phyloP scores from a whole-genome alignment of 2,888 invertebrate species.

The Meghimatium bilineatum region DNA sequence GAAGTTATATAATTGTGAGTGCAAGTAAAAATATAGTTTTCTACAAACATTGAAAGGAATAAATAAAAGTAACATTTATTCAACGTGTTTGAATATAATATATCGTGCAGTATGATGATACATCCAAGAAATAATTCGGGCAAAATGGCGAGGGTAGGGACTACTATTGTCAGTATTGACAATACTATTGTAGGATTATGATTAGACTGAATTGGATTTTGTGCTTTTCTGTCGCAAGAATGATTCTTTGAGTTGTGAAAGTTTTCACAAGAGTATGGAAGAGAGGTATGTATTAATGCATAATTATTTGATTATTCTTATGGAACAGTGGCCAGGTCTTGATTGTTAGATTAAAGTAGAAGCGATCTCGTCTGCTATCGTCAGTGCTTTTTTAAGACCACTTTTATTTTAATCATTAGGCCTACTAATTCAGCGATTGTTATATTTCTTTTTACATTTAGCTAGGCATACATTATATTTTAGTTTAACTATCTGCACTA shows the following conservation, averaged over 20 bases:
- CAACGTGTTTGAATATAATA: neutral
- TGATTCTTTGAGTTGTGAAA: neutral
- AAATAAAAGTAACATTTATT: neutral
- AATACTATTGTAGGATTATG: too few species aligned
- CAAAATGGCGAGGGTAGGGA: neutral
- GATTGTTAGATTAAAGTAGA: neutral
- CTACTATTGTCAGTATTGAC: neutral
- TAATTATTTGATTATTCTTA: neutral
- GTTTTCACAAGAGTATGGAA: neutral
- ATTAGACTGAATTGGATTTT: neutral
- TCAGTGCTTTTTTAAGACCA: neutral
- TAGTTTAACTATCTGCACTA: neutral
- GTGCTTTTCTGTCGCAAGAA: conserved; percentile 1
- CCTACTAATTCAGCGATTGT: too few species aligned
- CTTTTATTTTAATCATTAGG: too few species aligned
- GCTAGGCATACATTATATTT: too few species aligned
- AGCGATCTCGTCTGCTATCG: neutral
- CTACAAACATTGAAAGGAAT: neutral
- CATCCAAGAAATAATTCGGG: neutral
- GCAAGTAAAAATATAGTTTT: neutral
- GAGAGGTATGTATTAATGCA: neutral
- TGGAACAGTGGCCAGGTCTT: neutral
- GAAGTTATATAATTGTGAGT: neutral
- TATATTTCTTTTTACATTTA: too few species aligned
- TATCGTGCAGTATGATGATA: neutral